Evolutionary conservation across 2,888 invertebrate genomes (phyloP).

Genomic region (Coecobrya sp.): DNA sequence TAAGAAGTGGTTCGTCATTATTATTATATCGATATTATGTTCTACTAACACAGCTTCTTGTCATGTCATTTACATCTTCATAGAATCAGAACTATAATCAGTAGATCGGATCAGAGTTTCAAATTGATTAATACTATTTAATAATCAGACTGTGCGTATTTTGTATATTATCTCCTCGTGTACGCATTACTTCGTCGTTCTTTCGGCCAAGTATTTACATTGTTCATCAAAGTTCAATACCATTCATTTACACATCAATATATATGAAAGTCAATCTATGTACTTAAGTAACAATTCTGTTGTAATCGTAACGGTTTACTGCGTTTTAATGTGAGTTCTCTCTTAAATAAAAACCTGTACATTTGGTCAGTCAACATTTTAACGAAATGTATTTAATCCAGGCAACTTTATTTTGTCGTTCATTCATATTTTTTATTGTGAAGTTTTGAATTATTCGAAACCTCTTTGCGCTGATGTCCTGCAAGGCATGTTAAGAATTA

Average conservation of each 20-base stretch:
- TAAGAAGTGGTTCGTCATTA: constrained; percentile 17
- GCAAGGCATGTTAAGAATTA: constrained; percentile 11
- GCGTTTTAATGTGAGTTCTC: neutral
- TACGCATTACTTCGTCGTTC: neutral
- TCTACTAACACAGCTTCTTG: neutral
- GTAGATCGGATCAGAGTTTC: constrained; percentile 9
- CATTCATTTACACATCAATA: constrained; percentile 44
- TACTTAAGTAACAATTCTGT: neutral
- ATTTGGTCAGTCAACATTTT: neutral
- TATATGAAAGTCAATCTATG: constrained; percentile 10
- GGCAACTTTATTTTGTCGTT: neutral
- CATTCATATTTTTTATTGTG: constrained; percentile 48
- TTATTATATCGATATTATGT: neutral
- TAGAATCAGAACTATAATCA: constrained; percentile 1
- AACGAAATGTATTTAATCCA: neutral
- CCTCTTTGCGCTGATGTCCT: constrained; percentile 11
- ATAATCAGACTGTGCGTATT: constrained; percentile 24
- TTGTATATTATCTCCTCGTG: neutral
- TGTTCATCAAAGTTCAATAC: neutral
- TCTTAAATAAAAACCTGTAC: neutral
- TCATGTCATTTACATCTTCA: constrained; percentile 46
- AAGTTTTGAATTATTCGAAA: constrained; percentile 53
- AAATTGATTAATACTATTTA: constrained; percentile 44
- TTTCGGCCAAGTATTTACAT: constrained; percentile 21
- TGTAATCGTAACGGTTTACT: neutral